Conservation (phyloP, 2,888 invertebrate genomes). For the Mayetiola destructor region DNA sequence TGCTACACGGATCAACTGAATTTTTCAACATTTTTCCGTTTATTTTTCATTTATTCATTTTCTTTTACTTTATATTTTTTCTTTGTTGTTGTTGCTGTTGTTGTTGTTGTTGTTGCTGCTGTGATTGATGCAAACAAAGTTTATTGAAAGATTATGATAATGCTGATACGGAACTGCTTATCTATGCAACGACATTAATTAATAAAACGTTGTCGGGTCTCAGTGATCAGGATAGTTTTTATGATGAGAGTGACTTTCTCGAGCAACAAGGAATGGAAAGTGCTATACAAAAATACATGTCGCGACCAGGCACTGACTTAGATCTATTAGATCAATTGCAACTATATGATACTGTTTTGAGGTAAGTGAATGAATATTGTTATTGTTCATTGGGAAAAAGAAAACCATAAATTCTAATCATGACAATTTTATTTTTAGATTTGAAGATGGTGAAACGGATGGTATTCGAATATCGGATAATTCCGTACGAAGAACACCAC, state of each 20-base stretch:
- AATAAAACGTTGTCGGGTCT: constrained; percentile 89
- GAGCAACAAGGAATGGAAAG: constrained; percentile 88
- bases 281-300: constrained; percentile 76
- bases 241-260: constrained; percentile 89
- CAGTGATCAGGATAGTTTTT: constrained; percentile 91
- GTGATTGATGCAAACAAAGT: constrained; percentile 34
- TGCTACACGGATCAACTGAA: too few relatives aligned
- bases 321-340: constrained; percentile 88
- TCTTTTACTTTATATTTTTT: too few relatives aligned
- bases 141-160: constrained; percentile 87
- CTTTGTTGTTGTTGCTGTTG: too few relatives aligned
- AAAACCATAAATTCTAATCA: neutral
- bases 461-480: constrained; percentile 48
- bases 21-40: too few relatives aligned
- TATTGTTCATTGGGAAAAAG: too few relatives aligned
- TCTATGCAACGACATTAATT: constrained; percentile 90
- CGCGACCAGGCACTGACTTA: constrained; percentile 80
- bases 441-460: constrained; percentile 40
- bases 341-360: constrained; percentile 85
- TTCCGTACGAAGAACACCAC: constrained; percentile 55
- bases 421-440: constrained; percentile 25
- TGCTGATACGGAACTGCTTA: constrained; percentile 89
- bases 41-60: too few relatives aligned
- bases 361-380: constrained; percentile 34
- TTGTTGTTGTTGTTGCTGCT: too few relatives aligned